Base-by-base conservation (phyloP, 2,797 vertebrate genomes). In the Oreochromis grahami region DNA sequence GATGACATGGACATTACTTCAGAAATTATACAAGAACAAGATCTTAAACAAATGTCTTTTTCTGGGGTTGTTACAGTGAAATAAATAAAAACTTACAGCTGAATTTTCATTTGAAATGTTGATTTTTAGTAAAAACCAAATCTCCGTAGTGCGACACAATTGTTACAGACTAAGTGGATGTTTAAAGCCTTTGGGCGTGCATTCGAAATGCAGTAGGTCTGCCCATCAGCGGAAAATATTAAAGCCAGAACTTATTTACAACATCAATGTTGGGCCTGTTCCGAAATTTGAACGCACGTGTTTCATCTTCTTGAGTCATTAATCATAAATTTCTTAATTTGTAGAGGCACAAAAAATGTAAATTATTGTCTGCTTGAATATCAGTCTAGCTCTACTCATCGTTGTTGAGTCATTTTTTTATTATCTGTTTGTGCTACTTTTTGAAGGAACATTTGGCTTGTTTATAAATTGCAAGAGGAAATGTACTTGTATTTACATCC, bases 231-330 rank as follows among this genome's bases (percentile, higher is more conserved):
- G 29, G 24, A 3, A 56, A 56, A 15, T 29, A 2, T 56, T 29
- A 15, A 56, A 56, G 24, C 13, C 24, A 56, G 53, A 56, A 55
- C 24, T 26, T 2, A 29, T 15, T 29, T 56, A 56, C 53, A 29
- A 14, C 53, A 56, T 29, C 24, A 0, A 15, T 15, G 53, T 56
- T 56, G 24, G 53, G 13, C 24, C 24, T 29, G 53, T 14, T 29
- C 24, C 53, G 14, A 15, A 56, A 56, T 56, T 0, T 56, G 3
- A 56, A 15, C 1, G 0, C 26, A 19, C 2, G 53, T 15, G 15
- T 60, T 60, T 34, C 2, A 0, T 19, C 29, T 1, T 58, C 29
- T 58, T 58, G 55, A 32, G 26, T 58, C 55, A 10, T 56, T 32
- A 32, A 58, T 32, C 15, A 19, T 32, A 34, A 19, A 34, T 60